Evolutionary conservation across 2,888 invertebrate species (phyloP).

Genomic region (Agelastica alni): DNA sequence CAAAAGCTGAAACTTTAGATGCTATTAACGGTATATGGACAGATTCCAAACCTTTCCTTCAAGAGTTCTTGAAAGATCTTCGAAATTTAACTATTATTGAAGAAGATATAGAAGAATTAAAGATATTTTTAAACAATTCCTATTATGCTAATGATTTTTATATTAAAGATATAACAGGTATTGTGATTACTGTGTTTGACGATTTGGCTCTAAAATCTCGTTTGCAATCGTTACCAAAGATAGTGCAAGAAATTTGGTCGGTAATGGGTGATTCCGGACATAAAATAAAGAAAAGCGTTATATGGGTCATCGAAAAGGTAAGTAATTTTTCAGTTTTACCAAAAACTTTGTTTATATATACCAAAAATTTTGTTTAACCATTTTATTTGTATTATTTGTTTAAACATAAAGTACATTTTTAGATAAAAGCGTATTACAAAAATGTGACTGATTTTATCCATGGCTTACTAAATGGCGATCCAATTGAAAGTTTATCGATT

Average conservation of each 20-base stretch:
- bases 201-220: conserved; percentile 78
- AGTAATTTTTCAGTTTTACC: too few relatives aligned
- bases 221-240: conserved; percentile 77
- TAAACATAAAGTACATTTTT: conserved; percentile 1
- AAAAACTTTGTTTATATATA: too few relatives aligned
- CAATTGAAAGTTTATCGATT: conserved; percentile 71
- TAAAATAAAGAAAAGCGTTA: conserved; percentile 74
- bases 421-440: conserved; percentile 71
- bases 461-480: conserved; percentile 73
- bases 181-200: conserved; percentile 72
- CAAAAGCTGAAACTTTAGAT: conserved; percentile 71
- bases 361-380: too few relatives aligned
- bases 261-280: conserved; percentile 84
- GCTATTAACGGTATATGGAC: conserved; percentile 73
- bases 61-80: conserved; percentile 73
- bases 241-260: conserved; percentile 81
- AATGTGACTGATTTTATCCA: conserved; percentile 72
- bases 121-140: conserved; percentile 73
- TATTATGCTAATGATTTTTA: conserved; percentile 84
- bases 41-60: conserved; percentile 72
- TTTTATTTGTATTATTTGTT: too few relatives aligned
- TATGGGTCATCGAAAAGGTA: conserved; percentile 73
- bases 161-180: conserved; percentile 74
- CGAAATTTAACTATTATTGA: conserved; percentile 72
- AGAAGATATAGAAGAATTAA: conserved; percentile 72